Conservation (phyloP, 2,113 vertebrate species). For the Arizona elegans region DNA sequence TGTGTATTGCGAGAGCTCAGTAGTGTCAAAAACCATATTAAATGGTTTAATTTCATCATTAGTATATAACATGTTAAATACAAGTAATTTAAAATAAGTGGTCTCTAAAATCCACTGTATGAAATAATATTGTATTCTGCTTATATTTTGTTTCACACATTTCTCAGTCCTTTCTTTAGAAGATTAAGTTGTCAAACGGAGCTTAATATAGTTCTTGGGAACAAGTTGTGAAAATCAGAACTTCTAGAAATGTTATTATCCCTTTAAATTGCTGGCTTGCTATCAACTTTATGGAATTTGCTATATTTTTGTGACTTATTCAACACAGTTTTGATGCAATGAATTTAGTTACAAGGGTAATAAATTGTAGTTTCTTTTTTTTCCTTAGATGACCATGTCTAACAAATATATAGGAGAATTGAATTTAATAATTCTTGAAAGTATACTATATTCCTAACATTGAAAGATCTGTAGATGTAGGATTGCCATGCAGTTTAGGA, state of each 20-base stretch:
- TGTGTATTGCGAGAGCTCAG: neutral
- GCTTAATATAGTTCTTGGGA: neutral
- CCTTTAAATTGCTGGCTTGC: neutral
- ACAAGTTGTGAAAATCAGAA: neutral
- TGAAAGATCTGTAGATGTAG: neutral
- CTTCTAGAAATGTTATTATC: neutral
- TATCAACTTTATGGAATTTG: neutral
- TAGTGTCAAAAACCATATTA: neutral
- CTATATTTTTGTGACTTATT: neutral
- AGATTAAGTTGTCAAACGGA: neutral
- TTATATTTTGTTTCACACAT: neutral
- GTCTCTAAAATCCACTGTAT: neutral
- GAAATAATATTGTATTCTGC: neutral
- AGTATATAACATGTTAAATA: neutral
- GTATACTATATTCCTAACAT: neutral
- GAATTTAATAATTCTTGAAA: neutral
- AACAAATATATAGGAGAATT: neutral
- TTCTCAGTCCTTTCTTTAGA: neutral
- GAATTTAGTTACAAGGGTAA: neutral
- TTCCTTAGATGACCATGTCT: neutral
- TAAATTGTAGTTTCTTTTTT: neutral
- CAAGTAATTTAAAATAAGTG: neutral
- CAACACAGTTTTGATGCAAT: neutral
- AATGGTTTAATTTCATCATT: neutral
- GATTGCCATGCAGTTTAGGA: neutral